Evolutionary conservation across 1,140 invertebrate species (phyloP).

Genomic region (Uloborus diversus): DNA sequence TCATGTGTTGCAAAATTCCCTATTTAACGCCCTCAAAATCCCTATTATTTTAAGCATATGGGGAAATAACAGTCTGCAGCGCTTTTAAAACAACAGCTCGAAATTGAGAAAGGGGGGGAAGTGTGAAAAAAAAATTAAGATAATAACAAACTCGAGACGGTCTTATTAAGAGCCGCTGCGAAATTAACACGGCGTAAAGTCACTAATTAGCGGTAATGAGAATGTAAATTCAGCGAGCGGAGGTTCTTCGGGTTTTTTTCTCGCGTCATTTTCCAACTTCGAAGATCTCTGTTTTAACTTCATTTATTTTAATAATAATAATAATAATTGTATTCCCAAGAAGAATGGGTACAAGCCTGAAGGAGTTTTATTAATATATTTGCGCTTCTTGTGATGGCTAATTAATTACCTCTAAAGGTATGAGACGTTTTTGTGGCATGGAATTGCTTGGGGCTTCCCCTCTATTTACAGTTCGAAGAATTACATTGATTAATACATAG

Average conservation of each 20-base stretch:
- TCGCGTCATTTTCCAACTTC: neutral
- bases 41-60: no score
- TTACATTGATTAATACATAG: no score
- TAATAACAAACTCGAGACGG: conserved; percentile 18
- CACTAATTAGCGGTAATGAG: conserved; percentile 46
- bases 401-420: conserved; percentile 47
- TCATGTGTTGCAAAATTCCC: no score
- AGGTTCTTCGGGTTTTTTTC: conserved; percentile 14
- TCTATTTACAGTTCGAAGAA: no score
- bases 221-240: conserved; percentile 39
- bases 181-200: conserved; percentile 51
- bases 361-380: conserved; percentile 51
- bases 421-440: conserved; percentile 15
- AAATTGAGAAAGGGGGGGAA: neutral
- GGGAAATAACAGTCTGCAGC: neutral
- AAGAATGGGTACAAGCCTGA: conserved; percentile 46
- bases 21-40: no score
- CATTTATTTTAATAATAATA: conserved; percentile 53
- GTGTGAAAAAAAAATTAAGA: neutral
- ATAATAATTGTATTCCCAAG: conserved; percentile 51
- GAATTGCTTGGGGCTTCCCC: no score
- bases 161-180: conserved; percentile 34
- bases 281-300: neutral
- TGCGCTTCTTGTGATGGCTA: conserved; percentile 25
- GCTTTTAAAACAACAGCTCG: conserved; percentile 14